Conservation (phyloP, 2,888 invertebrate genomes). For the Parnassius mnemosyne region DNA sequence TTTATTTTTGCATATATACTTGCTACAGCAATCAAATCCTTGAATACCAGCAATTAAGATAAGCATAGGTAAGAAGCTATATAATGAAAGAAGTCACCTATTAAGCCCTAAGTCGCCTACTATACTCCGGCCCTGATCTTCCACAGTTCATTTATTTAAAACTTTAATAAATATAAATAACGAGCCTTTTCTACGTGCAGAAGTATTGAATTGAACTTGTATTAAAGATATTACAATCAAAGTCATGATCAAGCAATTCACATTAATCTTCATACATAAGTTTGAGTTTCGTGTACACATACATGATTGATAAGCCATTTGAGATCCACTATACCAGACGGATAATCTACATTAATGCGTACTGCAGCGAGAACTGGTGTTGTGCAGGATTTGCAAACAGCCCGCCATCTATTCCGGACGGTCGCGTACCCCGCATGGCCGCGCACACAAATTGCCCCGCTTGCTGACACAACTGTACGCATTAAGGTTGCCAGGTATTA, state of each 20-base stretch:
- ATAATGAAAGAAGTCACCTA: too few relatives aligned
- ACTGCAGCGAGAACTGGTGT: conserved; percentile 13
- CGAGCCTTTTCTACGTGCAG: too few relatives aligned
- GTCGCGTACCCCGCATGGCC: conserved; percentile 1
- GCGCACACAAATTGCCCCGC: conserved; percentile 13
- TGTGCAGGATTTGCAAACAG: conserved; percentile 7
- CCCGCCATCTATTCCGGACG: conserved; percentile 10
- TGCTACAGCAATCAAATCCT: too few relatives aligned
- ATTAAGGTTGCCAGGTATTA: conserved; percentile 1
- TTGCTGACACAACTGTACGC: conserved; percentile 32
- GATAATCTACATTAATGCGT: conserved; percentile 18
- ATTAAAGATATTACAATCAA: neutral
- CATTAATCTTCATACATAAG: conserved; percentile 16
- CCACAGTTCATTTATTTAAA: too few relatives aligned
- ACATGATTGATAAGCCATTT: conserved; percentile 18
- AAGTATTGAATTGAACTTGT: too few relatives aligned
- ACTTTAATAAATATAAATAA: too few relatives aligned
- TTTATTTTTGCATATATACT: too few relatives aligned
- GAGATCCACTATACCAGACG: conserved; percentile 9
- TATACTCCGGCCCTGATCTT: too few relatives aligned
- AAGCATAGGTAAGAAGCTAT: too few relatives aligned
- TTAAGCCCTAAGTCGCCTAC: too few relatives aligned
- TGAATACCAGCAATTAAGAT: too few relatives aligned
- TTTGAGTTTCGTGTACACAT: conserved; percentile 6
- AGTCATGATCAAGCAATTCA: conserved; percentile 6